Evolutionary conservation across 2,888 invertebrate species (phyloP).

Genomic region (Pollenia labialis): DNA sequence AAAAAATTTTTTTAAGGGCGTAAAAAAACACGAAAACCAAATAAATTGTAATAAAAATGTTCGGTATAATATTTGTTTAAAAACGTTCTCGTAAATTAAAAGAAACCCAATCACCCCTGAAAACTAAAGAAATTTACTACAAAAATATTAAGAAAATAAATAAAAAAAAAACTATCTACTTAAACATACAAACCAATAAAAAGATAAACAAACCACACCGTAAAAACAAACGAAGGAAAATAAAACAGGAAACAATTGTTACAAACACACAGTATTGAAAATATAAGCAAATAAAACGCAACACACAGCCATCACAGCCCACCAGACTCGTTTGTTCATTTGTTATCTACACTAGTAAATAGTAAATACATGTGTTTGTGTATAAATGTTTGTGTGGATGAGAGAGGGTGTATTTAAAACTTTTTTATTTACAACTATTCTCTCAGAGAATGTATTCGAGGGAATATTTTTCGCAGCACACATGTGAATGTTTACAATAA

Average conservation of each 20-base stretch:
- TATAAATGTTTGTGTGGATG: neutral
- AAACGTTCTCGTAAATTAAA: neutral
- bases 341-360: slow-evolving; percentile 4
- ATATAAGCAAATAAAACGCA: neutral
- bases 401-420: no score
- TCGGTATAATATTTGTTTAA: neutral
- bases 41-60: neutral
- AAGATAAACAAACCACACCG: neutral
- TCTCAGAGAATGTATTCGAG: neutral
- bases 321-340: neutral
- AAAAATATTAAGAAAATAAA: slow-evolving; percentile 2
- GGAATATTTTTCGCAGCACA: no score
- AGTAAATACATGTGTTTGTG: neutral
- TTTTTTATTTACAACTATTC: slow-evolving; percentile 12
- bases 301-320: neutral
- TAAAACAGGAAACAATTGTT: slow-evolving; percentile 36
- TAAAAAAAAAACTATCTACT: neutral
- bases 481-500: no score
- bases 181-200: neutral
- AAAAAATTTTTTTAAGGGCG: no score
- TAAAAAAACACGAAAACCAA: neutral
- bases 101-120: neutral
- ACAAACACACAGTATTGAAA: neutral
- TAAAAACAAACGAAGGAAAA: neutral
- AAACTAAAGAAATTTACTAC: slow-evolving; percentile 20